Evolutionary conservation across 2,888 invertebrate genomes (phyloP), one percentile per base, ranked within the genome.

Genomic region (Agrilus biguttatus): DNA sequence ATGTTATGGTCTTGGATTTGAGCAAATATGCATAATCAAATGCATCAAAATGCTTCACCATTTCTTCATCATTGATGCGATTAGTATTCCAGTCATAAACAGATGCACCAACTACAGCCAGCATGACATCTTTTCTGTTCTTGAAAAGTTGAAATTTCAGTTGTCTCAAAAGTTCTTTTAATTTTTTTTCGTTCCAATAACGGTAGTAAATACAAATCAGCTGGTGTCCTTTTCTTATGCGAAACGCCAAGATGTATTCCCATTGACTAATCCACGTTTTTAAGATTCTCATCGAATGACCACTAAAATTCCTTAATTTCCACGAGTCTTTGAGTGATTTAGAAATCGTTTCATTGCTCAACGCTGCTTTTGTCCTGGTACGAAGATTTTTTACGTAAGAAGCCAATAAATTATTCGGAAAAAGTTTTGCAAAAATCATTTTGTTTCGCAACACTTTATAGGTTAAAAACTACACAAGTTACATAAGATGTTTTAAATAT

Each of bases 31-130:
- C 71, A 45, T 70, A 71, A 34, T 77, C 73, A 37, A 81, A 66
- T 54, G 79, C 80, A n/a, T 66, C 59, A 38, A 66, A 58, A 53
- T 76, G 77, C 57, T 67, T 61, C 45, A 68, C 64, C 36, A 80
- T 66, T 49, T 77, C 74, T 1, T 69, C 59, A 41, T 76, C 69
- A 1, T 70, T 54, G 52, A 80, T 75, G 40, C 74, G 68, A 48
- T 78, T 73, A 12, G 62, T 62, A 12, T 74, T 71, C 81, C 81
- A 81, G 54, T 78, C 74, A 52, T 73, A 80, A 2, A 67, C 59
- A 1, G 71, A 62, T 6, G 73, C 60, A 7, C 74, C 72, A 1
- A 73, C 66, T 0, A 75, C 71, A 45, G 75, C 70, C 1, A 78
- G 52, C 40, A 79, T 53, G 37, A 77, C 62, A n/a, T 74, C 70